These are phyloP conservation scores for Parnassius apollo DNA, from an alignment of 2,888 invertebrate genomes.

Conservation along the genomic window DNA sequence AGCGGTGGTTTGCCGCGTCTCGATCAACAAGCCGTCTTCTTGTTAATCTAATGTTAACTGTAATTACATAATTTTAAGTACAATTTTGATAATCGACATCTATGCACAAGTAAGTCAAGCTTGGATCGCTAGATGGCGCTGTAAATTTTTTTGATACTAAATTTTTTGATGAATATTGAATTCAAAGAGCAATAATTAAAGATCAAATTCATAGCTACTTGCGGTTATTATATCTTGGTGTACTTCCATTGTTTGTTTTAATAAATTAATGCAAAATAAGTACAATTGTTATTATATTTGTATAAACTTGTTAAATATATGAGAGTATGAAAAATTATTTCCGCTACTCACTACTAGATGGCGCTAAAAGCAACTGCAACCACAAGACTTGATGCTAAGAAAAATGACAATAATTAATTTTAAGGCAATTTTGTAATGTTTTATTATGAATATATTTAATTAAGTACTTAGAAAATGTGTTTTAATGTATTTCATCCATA, in stretches of 20 bases:
- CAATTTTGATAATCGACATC: constrained; percentile 6
- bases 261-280: no score
- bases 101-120: not conserved
- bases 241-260: no score
- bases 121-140: constrained; percentile 2
- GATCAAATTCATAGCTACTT: no score
- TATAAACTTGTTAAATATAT: no score
- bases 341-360: constrained; percentile 8
- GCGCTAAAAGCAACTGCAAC: not conserved
- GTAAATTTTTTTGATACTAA: not conserved
- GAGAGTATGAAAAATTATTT: not conserved
- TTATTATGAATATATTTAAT: constrained; percentile 8
- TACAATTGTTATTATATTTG: no score
- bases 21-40: constrained; percentile 44
- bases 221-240: no score
- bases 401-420: constrained; percentile 8
- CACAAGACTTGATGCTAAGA: not conserved
- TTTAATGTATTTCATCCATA: no score
- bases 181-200: no score
- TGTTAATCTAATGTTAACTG: constrained; percentile 42
- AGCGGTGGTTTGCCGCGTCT: constrained; percentile 76
- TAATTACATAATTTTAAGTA: constrained; percentile 2
- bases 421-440: constrained; percentile 6
- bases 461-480: constrained; percentile 8
- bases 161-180: no score